phyloP scores from a whole-genome alignment of 2,113 vertebrate genomes.

The Sorex fumeus region DNA sequence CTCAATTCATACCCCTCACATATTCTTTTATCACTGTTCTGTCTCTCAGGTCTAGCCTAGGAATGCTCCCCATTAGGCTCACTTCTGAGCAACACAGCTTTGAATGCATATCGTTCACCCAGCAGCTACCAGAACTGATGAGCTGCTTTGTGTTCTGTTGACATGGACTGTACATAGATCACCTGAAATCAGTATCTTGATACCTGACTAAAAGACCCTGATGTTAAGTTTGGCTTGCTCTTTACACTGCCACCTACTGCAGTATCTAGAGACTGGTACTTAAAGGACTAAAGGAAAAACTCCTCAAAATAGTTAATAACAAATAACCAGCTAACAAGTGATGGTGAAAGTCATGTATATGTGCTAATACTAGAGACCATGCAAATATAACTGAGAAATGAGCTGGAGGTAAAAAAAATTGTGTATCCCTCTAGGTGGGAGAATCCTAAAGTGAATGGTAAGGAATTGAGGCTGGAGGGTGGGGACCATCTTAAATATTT shows the following conservation, averaged over 20 bases:
- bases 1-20: neutral
- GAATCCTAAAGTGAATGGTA: neutral
- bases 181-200: neutral
- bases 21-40: slow-evolving; percentile 11
- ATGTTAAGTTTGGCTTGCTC: slow-evolving; percentile 28
- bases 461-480: neutral
- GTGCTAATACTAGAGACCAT: slow-evolving; percentile 19
- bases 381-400: neutral
- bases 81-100: slow-evolving; percentile 10
- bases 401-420: neutral
- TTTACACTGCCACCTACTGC: neutral
- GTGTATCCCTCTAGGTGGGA: neutral
- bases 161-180: neutral
- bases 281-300: slow-evolving; percentile 47
- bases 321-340: slow-evolving; percentile 47
- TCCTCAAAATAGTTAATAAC: neutral
- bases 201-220: slow-evolving; percentile 15
- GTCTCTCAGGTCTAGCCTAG: slow-evolving; percentile 41
- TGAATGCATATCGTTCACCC: neutral
- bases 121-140: slow-evolving; percentile 28
- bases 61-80: slow-evolving; percentile 41
- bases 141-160: slow-evolving; percentile 53
- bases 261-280: slow-evolving; percentile 15
- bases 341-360: neutral
- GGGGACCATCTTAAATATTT: slow-evolving; percentile 51